Base-by-base conservation (phyloP, 1,140 invertebrate genomes). In the Aleiodes sp. region DNA sequence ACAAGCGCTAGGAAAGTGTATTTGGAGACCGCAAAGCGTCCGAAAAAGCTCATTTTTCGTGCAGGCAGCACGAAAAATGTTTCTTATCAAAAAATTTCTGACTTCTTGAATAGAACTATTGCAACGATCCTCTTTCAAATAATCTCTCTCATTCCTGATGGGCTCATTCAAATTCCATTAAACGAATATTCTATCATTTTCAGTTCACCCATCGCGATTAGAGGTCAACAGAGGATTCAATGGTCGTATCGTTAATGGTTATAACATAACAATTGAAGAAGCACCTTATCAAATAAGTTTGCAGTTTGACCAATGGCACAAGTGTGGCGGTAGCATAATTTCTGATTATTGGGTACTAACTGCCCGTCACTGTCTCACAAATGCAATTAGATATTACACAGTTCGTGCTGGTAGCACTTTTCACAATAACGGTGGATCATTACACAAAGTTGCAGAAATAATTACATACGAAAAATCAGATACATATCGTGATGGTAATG, bases 251-350 rank as follows among this genome's bases (percentile, higher is more conserved):
- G 88, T 92, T 7, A 90, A 90, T 2, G 91, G 91, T 1, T 74
- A 82, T 19, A 82, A 87, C 28, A 87, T 88, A 0, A 74, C 76
- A 9, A 89, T 88, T 28, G 85, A 87, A 16, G 86, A 90, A 69
- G 85, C 88, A 70, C 91, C 91, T 0, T 89, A 89, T 76, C 88
- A 90, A 80, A 84, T 90, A 0, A 87, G 86, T 4, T 82, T 90
- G 19, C 82, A 86, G 57, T 82, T 87, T 10, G 79, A 81, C 59
- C 81, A 82, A 4, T 75, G 73, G 0, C 89, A 90, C 71, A 84
- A 87, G 56, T 92, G 90, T 72, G 90, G 90, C 2, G 90, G 89
- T 1, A 86, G 88, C 33, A 87, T 92, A 62, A 85, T 91, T 12
- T 84, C 82, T 24, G 70, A 83, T 24, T 76, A 85, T 4, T 89